These are phyloP conservation scores for Orthosia gothica DNA, from an alignment of 2,888 invertebrate genomes.

Conservation along the genomic window DNA sequence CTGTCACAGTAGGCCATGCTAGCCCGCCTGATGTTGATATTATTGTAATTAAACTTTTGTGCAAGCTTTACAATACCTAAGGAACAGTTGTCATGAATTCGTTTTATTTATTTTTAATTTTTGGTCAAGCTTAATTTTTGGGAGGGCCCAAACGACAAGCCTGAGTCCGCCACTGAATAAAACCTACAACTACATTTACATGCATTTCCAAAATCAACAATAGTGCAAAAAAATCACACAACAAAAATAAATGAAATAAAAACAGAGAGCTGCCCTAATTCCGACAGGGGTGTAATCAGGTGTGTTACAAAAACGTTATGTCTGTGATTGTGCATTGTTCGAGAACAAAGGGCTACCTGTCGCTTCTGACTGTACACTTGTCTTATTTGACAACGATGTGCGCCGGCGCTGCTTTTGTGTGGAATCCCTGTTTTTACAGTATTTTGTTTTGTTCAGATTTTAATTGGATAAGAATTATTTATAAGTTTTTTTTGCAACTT, in stretches of 20 bases:
- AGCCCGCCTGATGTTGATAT: no score
- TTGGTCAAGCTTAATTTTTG: no score
- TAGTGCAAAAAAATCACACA: slow-evolving; percentile 8
- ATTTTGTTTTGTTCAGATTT: slow-evolving; percentile 52
- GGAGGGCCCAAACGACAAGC: no score
- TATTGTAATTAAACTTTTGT: no score
- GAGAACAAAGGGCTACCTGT: slow-evolving; percentile 84
- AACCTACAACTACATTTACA: background rate
- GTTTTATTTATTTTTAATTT: no score
- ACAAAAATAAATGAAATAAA: slow-evolving; percentile 36
- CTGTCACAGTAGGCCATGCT: no score
- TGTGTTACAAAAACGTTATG: slow-evolving; percentile 73
- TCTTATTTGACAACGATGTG: slow-evolving; percentile 66
- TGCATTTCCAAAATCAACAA: background rate
- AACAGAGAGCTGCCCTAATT: slow-evolving; percentile 55
- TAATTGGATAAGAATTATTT: slow-evolving; percentile 55
- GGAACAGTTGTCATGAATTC: no score
- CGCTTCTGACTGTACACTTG: slow-evolving; percentile 73
- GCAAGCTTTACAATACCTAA: no score
- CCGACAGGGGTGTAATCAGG: slow-evolving; percentile 73
- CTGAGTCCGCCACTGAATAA: no score
- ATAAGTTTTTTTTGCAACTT: slow-evolving; percentile 10
- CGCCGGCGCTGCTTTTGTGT: slow-evolving; percentile 63
- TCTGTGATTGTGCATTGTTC: slow-evolving; percentile 79
- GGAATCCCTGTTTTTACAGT: slow-evolving; percentile 52